These are phyloP conservation scores for Hassar affinis DNA, from an alignment of 2,113 vertebrate genomes.

Conservation along the genomic window DNA sequence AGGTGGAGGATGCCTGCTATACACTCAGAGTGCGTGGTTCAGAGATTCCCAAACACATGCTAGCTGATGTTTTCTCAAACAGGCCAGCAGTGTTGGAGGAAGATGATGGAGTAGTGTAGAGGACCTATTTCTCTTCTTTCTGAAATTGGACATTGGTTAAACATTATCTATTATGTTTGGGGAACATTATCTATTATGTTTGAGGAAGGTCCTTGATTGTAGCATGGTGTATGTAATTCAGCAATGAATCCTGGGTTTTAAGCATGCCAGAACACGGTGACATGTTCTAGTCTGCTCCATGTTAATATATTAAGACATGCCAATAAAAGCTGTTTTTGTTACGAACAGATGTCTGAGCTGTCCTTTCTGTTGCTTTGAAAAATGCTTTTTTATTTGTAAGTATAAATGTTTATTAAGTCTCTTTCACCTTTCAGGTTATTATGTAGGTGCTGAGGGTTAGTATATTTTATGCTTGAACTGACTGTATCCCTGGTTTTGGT, in stretches of 20 bases:
- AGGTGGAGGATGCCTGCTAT: slow-evolving; percentile 97
- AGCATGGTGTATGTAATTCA: not conserved
- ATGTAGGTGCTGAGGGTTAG: not conserved
- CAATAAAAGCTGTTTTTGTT: not conserved
- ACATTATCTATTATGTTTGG: not conserved
- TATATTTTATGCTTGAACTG: not conserved
- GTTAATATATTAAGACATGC: slow-evolving; percentile 2
- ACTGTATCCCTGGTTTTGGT: too few relatives aligned
- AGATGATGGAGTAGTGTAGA: slow-evolving; percentile 83
- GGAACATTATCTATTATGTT: too few relatives aligned
- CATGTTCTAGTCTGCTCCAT: not conserved
- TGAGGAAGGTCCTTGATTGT: not conserved
- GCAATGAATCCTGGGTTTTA: not conserved
- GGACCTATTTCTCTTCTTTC: slow-evolving; percentile 5
- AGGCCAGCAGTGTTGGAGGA: slow-evolving; percentile 83
- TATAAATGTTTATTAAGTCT: not conserved
- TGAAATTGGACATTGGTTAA: not conserved
- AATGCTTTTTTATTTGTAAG: not conserved
- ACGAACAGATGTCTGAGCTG: not conserved
- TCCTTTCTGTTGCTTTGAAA: not conserved
- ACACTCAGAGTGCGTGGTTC: slow-evolving; percentile 88
- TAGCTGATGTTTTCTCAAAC: slow-evolving; percentile 90
- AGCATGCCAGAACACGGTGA: not conserved
- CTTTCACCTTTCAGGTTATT: not conserved
- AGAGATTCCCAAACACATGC: slow-evolving; percentile 95